Evolutionary conservation across 2,797 vertebrate species (phyloP).

Genomic region (Pangasius mekongensis): DNA sequence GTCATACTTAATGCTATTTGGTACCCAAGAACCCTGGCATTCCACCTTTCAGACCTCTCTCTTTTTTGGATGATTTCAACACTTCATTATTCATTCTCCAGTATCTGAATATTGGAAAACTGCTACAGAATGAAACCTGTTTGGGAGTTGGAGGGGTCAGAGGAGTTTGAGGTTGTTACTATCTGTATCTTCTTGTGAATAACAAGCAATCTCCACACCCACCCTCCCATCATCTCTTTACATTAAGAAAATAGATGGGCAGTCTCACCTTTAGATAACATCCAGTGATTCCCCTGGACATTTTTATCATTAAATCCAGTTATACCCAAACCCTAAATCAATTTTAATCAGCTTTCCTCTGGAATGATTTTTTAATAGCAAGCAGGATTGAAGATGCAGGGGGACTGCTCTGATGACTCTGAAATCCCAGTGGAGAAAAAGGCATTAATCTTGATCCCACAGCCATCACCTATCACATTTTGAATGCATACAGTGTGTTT

Average conservation of each 20-base stretch:
- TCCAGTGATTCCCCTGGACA: conserved; percentile 69
- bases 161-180: conserved; percentile 21
- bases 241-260: conserved; percentile 61
- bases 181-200: conserved; percentile 51
- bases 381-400: conserved; percentile 31
- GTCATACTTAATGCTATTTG: background rate
- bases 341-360: conserved; percentile 68
- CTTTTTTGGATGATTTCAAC: conserved; percentile 12
- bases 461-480: conserved; percentile 47
- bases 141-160: conserved; percentile 19
- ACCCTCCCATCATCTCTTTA: conserved; percentile 56
- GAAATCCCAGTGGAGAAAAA: conserved; percentile 30
- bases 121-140: conserved; percentile 44
- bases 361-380: conserved; percentile 58
- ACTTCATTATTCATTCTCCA: background rate
- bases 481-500: conserved; percentile 47
- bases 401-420: conserved; percentile 22
- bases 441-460: conserved; percentile 26
- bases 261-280: conserved; percentile 60
- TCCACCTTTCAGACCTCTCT: background rate
- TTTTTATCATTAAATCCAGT: conserved; percentile 73
- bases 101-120: conserved; percentile 36
- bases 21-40: background rate
- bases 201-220: conserved; percentile 48
- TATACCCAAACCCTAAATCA: conserved; percentile 67